Evolutionary conservation across 2,888 invertebrate genomes (phyloP), one percentile per base, ranked within the genome.

Genomic region (Nesidiocoris tenuis): DNA sequence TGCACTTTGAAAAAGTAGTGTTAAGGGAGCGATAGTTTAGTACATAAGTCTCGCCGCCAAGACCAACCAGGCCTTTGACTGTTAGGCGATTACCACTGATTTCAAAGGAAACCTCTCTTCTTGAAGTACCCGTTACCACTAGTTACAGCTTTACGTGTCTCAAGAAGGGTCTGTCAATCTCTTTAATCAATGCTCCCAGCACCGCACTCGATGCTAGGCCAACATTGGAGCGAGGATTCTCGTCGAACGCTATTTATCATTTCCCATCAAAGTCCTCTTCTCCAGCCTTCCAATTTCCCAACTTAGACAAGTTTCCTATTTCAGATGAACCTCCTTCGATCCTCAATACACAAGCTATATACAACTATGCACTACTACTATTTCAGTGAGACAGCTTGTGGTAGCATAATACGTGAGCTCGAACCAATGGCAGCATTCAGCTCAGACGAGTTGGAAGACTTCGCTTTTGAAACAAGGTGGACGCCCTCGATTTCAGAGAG

Each of bases 61-160:
- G 74, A 56, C 74, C 65, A 75, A 75, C 65, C 66, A 75, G 74
- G 66, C 74, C 65, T 66, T 66, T 56, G 66, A 75, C 74, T 75
- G 66, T 65, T 66, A 25, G 65, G 66, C 66, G 66, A 75, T 75
- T 75, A 75, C 74, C 56, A 75, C 74, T 75, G 74, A 75, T 75
- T 75, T 75, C 74, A 75, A 75, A 75, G 74, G 66, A 12, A 39
- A 39, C 39, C 12, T 12, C 39, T 39, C 5, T 39, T 12, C 12
- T 39, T 39, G 3, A 7, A 39, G 39, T 39, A 39, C 5, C 39
- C 12, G 39, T 12, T 39, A 39, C 39, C 12, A 39, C 39, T 39
- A n/a, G n/a, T n/a, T n/a, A n/a, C n/a, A n/a, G n/a, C n/a, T n/a
- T n/a, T n/a, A n/a, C n/a, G n/a, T 1, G 70, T 56, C 24, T 16